Conservation (phyloP, 2,113 vertebrate species). For the Lanius collurio region DNA sequence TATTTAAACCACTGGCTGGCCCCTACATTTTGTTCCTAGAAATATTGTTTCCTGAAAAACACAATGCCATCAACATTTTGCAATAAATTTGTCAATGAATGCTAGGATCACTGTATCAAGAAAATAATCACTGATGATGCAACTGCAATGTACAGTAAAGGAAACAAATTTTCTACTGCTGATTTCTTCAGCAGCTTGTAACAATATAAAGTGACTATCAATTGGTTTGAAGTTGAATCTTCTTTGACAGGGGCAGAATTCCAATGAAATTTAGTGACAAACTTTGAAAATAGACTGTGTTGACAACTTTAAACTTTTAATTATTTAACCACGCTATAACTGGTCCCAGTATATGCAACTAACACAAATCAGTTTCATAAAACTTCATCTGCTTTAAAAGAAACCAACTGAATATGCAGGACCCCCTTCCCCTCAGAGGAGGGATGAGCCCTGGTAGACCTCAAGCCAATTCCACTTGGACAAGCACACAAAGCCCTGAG, state of each 20-base stretch:
- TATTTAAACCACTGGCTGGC: neutral
- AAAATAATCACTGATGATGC: neutral
- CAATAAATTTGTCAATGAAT: neutral
- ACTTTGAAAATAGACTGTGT: neutral
- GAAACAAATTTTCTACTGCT: neutral
- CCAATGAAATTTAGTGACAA: neutral
- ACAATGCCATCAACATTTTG: neutral
- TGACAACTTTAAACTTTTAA: neutral
- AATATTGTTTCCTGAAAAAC: neutral
- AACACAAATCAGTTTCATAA: neutral
- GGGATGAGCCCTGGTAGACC: neutral
- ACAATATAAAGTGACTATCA: neutral
- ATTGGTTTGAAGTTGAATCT: neutral
- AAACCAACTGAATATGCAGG: accelerated
- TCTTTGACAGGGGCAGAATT: neutral
- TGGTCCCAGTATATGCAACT: neutral
- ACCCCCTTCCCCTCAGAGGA: neutral
- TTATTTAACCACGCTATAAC: neutral
- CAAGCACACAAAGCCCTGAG: accelerated
- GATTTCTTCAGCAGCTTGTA: neutral
- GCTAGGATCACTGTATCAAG: neutral
- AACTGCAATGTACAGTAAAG: neutral
- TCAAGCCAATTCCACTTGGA: neutral
- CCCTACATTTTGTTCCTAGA: neutral
- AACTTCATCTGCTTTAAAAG: neutral